Evolutionary conservation across 2,888 invertebrate species (phyloP), one percentile per base, ranked within the genome.

Genomic region (Andrena dorsata): DNA sequence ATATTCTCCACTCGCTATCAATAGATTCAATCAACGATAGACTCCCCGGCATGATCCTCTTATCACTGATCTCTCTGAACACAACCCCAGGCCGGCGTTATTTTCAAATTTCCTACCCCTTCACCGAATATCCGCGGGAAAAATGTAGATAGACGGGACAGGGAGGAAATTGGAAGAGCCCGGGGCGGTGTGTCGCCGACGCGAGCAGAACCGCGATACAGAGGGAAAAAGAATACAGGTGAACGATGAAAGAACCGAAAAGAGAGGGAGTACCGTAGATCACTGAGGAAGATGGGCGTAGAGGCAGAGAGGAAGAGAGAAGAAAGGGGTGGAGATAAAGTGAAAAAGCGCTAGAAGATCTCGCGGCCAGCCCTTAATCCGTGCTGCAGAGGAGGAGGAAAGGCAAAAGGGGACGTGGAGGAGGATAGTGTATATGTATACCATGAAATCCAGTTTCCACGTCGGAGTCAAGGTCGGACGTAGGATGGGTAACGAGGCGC

Each of bases 151-250:
- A 81, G 74, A 83, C 83, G 68, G 74, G 83, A 81, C 80, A 72
- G 81, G 84, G 83, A 88, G 90, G 88, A 91, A 91, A 90, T 90
- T 89, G 91, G 87, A 89, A 88, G 87, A 84, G 76, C 89, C 85
- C 76, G 84, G 76, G 84, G 88, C 85, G 76, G 68, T 56, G 77
- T 78, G 71, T 79, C 78, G 81, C 56, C 81, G 70, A 61, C 71
- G 81, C n/a, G 72, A 76, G 78, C 80, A 64, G 78, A 82, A 78
- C 84, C 76, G 30, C 76, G 79, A 82, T 86, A 87, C 84, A 86
- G 83, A 76, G 70, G 26, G n/a, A 32, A 30, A 13, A 35, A 28
- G 8, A 74, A 41, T 1, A 16, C 35, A 51, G n/a, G 23, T 61
- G 76, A 63, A 49, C 61, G 76, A 32, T 51, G 30, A 53, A 47